Percentiles rank a stretch among this genome's conserved stretches.
These are phyloP conservation scores for Notodromas monacha DNA, from an alignment of 2,888 invertebrate species.

Conservation along the genomic window DNA sequence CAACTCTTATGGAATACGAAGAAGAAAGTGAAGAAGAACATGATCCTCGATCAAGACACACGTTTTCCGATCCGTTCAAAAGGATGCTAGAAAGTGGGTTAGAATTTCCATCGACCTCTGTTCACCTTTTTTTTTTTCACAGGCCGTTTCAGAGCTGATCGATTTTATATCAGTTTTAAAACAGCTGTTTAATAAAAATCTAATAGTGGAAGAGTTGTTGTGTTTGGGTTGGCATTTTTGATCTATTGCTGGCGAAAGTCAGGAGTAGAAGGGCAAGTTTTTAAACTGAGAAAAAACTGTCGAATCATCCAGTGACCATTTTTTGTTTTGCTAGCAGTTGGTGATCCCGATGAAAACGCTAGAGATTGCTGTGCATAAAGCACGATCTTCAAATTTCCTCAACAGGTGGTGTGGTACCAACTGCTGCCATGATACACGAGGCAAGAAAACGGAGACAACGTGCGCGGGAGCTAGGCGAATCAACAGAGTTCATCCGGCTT, in stretches of 20 bases:
- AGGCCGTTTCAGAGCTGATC: too few relatives aligned
- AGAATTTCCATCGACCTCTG: constrained; percentile 2
- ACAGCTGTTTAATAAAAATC: too few relatives aligned
- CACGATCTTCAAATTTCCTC: not conserved
- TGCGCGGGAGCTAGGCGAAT: constrained; percentile 43
- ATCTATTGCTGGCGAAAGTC: too few relatives aligned
- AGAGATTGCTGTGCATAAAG: not conserved
- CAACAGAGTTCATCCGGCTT: constrained; percentile 24
- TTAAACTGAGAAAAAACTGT: too few relatives aligned
- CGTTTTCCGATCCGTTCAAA: constrained; percentile 31
- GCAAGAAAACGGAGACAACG: constrained; percentile 75
- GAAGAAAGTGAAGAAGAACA: constrained; percentile 20
- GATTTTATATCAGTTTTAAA: too few relatives aligned
- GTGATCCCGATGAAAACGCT: too few relatives aligned
- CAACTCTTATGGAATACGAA: constrained; percentile 17
- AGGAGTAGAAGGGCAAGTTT: too few relatives aligned
- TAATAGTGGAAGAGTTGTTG: too few relatives aligned
- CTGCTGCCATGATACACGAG: constrained; percentile 89
- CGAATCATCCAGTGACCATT: too few relatives aligned
- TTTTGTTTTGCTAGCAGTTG: too few relatives aligned
- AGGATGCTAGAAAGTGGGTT: constrained; percentile 35
- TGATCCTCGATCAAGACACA: constrained; percentile 5
- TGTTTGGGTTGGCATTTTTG: too few relatives aligned
- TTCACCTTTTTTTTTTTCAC: too few relatives aligned
- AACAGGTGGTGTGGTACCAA: constrained; percentile 25